Percentiles rank a stretch among this genome's conserved stretches.
Conservation (phyloP, 1,140 invertebrate species). For the Atta colombica region DNA sequence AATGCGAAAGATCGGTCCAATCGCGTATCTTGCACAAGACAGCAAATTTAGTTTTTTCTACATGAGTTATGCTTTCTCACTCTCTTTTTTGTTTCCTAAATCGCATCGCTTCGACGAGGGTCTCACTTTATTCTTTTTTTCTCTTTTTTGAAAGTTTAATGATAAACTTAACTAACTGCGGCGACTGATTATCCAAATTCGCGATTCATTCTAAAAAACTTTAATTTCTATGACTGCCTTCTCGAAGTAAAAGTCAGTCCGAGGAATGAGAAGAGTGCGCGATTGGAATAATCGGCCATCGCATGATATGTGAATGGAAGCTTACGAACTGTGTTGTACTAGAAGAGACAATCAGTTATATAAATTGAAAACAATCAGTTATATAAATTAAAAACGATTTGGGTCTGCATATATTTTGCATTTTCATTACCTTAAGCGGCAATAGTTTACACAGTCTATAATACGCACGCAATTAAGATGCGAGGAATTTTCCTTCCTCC, state of each 20-base stretch:
- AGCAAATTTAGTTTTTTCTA: slow-evolving; percentile 57
- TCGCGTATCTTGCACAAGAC: slow-evolving; percentile 67
- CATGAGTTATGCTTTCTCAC: slow-evolving; percentile 11
- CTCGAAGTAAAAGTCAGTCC: background rate
- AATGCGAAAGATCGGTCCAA: slow-evolving; percentile 53
- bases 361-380: slow-evolving; percentile 27
- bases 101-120: background rate
- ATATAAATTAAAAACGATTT: background rate
- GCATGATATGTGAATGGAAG: slow-evolving; percentile 78
- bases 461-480: background rate
- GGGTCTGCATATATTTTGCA: slow-evolving; percentile 2
- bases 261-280: slow-evolving; percentile 11
- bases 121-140: slow-evolving; percentile 8
- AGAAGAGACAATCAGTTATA: slow-evolving; percentile 62
- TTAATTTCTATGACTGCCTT: slow-evolving; percentile 34
- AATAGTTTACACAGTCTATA: background rate
- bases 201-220: slow-evolving; percentile 38
- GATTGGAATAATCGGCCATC: slow-evolving; percentile 64
- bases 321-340: slow-evolving; percentile 77
- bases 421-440: slow-evolving; percentile 31
- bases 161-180: slow-evolving; percentile 70
- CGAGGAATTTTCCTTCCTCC: background rate
- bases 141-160: slow-evolving; percentile 62
- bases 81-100: slow-evolving; percentile 1
- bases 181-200: slow-evolving; percentile 62